A percentile compares a stretch with the other conserved stretches of the same genome.
Conservation (phyloP, 1,140 invertebrate species). For the Mylabris phalerata region DNA sequence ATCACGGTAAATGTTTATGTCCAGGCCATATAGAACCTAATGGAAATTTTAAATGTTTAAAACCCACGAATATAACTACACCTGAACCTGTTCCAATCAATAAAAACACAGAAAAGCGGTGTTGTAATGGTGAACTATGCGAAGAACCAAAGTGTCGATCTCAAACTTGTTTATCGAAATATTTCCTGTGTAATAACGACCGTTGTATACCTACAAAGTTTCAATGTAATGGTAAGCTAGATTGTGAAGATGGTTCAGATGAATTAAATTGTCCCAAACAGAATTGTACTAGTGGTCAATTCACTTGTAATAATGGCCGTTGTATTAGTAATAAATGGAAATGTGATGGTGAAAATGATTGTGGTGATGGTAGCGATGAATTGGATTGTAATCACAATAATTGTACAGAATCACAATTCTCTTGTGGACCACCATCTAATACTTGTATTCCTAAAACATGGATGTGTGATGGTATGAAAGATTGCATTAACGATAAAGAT, state of each 20-base stretch:
- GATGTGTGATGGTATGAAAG: conserved; percentile 68
- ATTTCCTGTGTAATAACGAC: conserved; percentile 60
- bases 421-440: conserved; percentile 54
- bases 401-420: conserved; percentile 63
- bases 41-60: conserved; percentile 62
- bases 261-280: conserved; percentile 63
- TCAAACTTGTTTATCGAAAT: conserved; percentile 54
- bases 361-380: conserved; percentile 53
- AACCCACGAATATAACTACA: conserved; percentile 42
- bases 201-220: conserved; percentile 60
- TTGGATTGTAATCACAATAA: conserved; percentile 40
- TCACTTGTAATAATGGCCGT: conserved; percentile 58
- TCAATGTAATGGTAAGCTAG: conserved; percentile 56
- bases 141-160: too few species aligned
- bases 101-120: too few species aligned
- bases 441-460: conserved; percentile 72
- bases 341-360: conserved; percentile 50
- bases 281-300: conserved; percentile 62
- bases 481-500: conserved; percentile 69
- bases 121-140: too few species aligned
- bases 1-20: conserved; percentile 62
- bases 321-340: conserved; percentile 41
- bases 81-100: too few species aligned
- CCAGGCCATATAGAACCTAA: conserved; percentile 52
- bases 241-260: conserved; percentile 74